Conservation (phyloP, 2,888 invertebrate genomes). For the Drosophila antonietae region DNA sequence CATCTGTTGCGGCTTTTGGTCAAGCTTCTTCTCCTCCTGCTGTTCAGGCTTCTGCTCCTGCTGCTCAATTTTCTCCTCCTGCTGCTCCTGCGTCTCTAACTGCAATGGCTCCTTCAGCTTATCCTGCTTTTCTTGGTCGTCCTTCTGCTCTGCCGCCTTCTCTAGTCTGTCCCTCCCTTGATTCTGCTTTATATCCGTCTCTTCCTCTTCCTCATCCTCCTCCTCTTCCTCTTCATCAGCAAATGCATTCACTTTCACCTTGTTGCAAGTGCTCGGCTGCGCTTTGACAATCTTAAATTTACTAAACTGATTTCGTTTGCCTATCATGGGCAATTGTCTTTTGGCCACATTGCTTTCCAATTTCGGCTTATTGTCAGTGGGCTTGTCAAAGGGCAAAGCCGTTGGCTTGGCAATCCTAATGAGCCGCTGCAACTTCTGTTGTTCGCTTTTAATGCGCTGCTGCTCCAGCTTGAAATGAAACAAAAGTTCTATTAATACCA, state of each 20-base stretch:
- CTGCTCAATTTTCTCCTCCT: background rate
- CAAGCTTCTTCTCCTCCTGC: background rate
- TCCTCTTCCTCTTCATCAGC: slow-evolving; percentile 69
- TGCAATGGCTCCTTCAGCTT: background rate
- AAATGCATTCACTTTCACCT: slow-evolving; percentile 53
- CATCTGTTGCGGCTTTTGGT: background rate
- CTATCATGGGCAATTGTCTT: slow-evolving; percentile 85
- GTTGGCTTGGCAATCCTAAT: slow-evolving; percentile 91
- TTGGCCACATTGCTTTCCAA: slow-evolving; percentile 27
- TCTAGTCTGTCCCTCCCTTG: too few relatives aligned
- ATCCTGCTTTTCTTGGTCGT: background rate
- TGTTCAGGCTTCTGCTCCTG: background rate
- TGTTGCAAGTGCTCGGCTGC: slow-evolving; percentile 28
- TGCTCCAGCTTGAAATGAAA: slow-evolving; percentile 86
- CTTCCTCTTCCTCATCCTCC: slow-evolving; percentile 8
- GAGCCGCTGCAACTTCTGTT: slow-evolving; percentile 88
- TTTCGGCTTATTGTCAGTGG: slow-evolving; percentile 40
- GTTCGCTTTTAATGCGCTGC: slow-evolving; percentile 89
- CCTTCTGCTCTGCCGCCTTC: background rate
- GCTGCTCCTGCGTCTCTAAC: too few relatives aligned
- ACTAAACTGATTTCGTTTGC: slow-evolving; percentile 84
- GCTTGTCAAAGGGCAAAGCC: slow-evolving; percentile 85
- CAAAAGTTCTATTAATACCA: background rate
- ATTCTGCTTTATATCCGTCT: background rate
- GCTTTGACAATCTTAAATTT: slow-evolving; percentile 79